Base-by-base conservation (phyloP, 23 tunicate genomes). In the Oikopleura dioica region DNA sequence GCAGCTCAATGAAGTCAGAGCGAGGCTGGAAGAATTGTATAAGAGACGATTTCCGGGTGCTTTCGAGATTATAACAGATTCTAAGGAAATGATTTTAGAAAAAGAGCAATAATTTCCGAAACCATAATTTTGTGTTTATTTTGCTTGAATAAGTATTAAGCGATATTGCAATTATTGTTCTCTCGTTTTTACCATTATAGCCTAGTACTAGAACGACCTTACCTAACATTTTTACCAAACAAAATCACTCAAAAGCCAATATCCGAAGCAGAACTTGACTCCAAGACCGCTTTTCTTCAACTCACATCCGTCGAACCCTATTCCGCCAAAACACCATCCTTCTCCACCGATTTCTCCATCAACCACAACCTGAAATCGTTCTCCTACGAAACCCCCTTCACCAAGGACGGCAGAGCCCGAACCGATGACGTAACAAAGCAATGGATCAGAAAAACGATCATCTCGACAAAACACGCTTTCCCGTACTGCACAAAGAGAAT, bases 401-500 rank as follows among this genome's bases (percentile, higher is more conserved):
- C 99, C 35, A 82, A 80, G 16, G 81, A 77, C 4, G 99, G 99
- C 35, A 80, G 80, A 36, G 95, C 99, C 36, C 77, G 99, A 69
- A 63, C 72, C 26, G 99, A 94, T 1, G 83, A 82, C 31, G 81
- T 94, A 12, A 88, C 87, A 35, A 87, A 94, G 63, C 99, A 94
- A 50, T 94, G 99, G 99, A 94, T 80, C 51, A 63, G 95, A 36
- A 94, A 86, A 68, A 94, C 99, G 1, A 94, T 94, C 21, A 50
- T 84, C 5, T 78, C 99, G 37, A 94, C 99, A 24, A 75, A 82
- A 23, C 85, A 94, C 76, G 76, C 81, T 58, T 94, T 94, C 58
- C 99, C 99, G 0, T 94, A 94, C 85, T 76, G 88, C 34, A 94
- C 81, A 79, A 94, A 94, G 80, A 82, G 99, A 35, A 94, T 94